Percentiles rank a stretch among this genome's conserved stretches.
Conservation (phyloP, 2,113 vertebrate genomes). For the Butorides virescens region DNA sequence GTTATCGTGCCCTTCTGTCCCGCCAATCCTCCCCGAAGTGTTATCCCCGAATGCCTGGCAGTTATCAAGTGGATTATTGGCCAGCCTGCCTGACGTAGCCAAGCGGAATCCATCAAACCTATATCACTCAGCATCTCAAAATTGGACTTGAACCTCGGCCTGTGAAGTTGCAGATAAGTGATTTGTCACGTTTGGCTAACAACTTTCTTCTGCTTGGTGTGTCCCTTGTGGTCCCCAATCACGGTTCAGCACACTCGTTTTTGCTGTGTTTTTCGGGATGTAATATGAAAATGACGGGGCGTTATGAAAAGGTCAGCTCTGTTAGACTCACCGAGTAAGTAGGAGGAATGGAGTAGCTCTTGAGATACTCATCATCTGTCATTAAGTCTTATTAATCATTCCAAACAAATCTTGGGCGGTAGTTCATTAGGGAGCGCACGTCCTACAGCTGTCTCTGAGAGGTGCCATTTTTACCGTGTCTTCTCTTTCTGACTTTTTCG, state of each 20-base stretch:
- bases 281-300: conserved; percentile 36
- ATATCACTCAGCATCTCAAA: conserved; percentile 16
- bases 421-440: not conserved
- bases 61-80: conserved; percentile 39
- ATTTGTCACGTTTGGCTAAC: not conserved
- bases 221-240: not conserved
- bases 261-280: conserved; percentile 2
- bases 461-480: not conserved
- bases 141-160: not conserved
- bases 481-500: not conserved
- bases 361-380: conserved; percentile 22
- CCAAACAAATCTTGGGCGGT: not conserved
- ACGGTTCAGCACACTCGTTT: not conserved
- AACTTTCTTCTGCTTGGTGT: not conserved
- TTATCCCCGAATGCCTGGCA: conserved; percentile 13
- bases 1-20: not conserved
- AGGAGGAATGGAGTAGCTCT: not conserved
- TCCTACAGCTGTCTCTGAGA: not conserved
- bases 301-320: conserved; percentile 45
- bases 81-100: not conserved
- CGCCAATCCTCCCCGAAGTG: not conserved
- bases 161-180: not conserved
- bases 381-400: conserved; percentile 24
- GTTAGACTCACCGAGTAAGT: conserved; percentile 1
- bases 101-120: conserved; percentile 14